Conservation (phyloP, 2,113 vertebrate genomes). For the Cyanistes caeruleus region DNA sequence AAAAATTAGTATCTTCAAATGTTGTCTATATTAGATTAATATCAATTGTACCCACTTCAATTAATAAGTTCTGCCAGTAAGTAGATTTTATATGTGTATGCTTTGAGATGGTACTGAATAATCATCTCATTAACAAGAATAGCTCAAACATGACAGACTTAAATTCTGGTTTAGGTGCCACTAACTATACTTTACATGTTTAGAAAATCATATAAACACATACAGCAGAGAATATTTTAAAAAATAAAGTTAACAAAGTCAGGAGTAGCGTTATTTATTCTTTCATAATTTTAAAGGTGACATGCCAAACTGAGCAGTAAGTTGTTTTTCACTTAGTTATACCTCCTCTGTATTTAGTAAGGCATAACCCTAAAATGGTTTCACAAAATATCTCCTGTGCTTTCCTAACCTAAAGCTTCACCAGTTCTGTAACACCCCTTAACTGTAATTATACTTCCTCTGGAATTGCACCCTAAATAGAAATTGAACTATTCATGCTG, state of each 20-base stretch:
- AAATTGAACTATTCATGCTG: conserved; percentile 78
- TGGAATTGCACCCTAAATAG: conserved; percentile 70
- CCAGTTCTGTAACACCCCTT: conserved; percentile 61
- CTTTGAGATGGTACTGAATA: conserved; percentile 29
- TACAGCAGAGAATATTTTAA: neutral
- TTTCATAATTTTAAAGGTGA: conserved; percentile 8
- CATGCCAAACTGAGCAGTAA: neutral
- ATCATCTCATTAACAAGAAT: conserved; percentile 39
- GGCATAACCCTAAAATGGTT: conserved; percentile 43
- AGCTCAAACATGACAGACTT: conserved; percentile 13
- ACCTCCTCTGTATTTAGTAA: conserved; percentile 33
- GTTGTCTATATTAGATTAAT: conserved; percentile 46
- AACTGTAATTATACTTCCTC: conserved; percentile 74
- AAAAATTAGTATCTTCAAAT: conserved; percentile 36
- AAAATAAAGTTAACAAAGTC: conserved; percentile 21
- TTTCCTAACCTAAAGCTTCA: conserved; percentile 65
- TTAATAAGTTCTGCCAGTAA: conserved; percentile 13
- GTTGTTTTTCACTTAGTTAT: conserved; percentile 15
- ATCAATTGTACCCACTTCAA: conserved; percentile 22
- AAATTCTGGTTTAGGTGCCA: neutral
- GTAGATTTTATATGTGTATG: conserved; percentile 22
- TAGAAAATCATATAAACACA: neutral
- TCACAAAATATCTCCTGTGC: conserved; percentile 62
- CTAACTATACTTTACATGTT: neutral
- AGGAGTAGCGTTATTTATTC: neutral